These are phyloP conservation scores for Stomorhina lunata DNA, from an alignment of 2,888 invertebrate species.

Conservation along the genomic window DNA sequence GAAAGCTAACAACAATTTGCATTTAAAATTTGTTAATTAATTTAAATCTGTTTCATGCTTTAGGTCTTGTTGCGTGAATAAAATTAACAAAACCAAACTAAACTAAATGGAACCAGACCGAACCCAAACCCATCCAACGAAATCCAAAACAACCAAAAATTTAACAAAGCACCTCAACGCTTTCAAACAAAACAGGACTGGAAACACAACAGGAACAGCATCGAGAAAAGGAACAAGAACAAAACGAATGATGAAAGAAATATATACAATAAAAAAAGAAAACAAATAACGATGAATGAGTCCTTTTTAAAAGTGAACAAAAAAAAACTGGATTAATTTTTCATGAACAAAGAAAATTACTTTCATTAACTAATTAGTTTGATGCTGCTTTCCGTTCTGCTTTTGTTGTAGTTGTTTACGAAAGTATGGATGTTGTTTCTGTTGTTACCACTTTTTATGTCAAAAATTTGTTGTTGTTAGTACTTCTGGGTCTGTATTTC, in stretches of 20 bases:
- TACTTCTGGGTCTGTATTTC: neutral
- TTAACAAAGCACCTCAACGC: neutral
- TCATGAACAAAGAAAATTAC: constrained; percentile 65
- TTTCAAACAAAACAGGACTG: neutral
- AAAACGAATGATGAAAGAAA: neutral
- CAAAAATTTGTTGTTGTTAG: neutral
- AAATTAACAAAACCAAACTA: neutral
- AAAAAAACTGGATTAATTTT: constrained; percentile 61
- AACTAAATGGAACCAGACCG: too few species aligned
- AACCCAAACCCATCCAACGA: too few species aligned
- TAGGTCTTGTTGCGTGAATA: neutral
- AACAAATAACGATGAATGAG: neutral
- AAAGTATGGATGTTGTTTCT: neutral
- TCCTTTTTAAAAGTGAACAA: constrained; percentile 11
- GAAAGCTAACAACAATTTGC: constrained; percentile 23
- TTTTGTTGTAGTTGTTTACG: constrained; percentile 9
- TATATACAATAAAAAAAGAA: neutral
- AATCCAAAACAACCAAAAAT: neutral
- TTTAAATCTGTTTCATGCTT: constrained; percentile 41
- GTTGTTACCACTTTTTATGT: neutral
- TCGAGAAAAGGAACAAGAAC: neutral
- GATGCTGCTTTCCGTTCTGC: constrained; percentile 18
- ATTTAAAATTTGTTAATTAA: constrained; percentile 57
- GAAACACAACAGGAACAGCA: neutral
- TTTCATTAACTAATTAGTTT: constrained; percentile 68